Conservation (phyloP, 2,888 invertebrate species). For the Drosophila nr. perissopoda region DNA sequence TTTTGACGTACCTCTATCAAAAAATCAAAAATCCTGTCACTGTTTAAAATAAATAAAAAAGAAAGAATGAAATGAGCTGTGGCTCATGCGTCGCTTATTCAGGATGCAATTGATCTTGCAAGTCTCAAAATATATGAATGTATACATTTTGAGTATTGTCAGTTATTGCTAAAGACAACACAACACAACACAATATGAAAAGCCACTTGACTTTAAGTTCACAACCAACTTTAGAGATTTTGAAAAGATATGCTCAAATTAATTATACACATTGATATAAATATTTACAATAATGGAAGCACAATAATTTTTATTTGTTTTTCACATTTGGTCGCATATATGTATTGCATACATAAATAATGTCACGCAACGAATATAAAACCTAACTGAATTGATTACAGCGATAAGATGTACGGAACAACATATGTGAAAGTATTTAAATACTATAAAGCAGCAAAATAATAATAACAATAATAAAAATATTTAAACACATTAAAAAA, state of each 20-base stretch:
- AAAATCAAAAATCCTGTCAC: neutral
- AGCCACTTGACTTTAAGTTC: conserved; percentile 23
- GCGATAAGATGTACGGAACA: conserved; percentile 49
- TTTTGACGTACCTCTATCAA: conserved; percentile 21
- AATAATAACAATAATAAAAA: conserved; percentile 26
- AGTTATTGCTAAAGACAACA: conserved; percentile 15
- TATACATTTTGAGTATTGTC: conserved; percentile 14
- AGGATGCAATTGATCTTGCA: conserved; percentile 4
- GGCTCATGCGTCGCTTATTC: conserved; percentile 8
- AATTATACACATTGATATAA: conserved; percentile 30
- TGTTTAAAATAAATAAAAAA: conserved; percentile 3
- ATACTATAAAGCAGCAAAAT: conserved; percentile 44
- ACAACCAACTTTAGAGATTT: conserved; percentile 13
- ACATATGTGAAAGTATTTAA: conserved; percentile 65
- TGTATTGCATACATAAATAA: conserved; percentile 34
- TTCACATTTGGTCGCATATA: conserved; percentile 37
- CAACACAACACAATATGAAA: conserved; percentile 17
- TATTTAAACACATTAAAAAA: conserved; percentile 32
- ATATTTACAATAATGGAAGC: conserved; percentile 35
- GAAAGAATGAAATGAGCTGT: neutral
- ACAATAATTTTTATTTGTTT: conserved; percentile 38
- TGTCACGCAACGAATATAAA: conserved; percentile 63
- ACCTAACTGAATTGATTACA: conserved; percentile 41
- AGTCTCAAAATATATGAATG: conserved; percentile 3
- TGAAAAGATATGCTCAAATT: conserved; percentile 31